Evolutionary conservation across 2,888 invertebrate genomes (phyloP), one percentile per base, ranked within the genome.

Genomic region (Hirtodrosophila duncani): DNA sequence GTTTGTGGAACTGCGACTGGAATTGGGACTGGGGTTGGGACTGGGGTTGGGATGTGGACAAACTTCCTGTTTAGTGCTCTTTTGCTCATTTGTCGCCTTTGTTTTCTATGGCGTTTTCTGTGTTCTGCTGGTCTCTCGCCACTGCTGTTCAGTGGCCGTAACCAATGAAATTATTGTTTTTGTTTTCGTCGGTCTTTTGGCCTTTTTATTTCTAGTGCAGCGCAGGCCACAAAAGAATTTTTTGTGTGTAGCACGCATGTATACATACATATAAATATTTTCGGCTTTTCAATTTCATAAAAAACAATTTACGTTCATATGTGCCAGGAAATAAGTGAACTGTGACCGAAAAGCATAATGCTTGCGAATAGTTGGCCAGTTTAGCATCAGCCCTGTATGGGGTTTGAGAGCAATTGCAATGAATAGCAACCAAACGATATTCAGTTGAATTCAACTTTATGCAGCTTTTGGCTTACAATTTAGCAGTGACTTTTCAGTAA

Each of bases 301-400:
- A 9, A 23, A 14, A 26, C 17, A 9, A 6, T 4, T 20, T 20
- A 17, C 3, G 9, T 18, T 23, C 33, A 3, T 13, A n/a, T 38
- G 38, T 42, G 53, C 63, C 71, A 71, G 57, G 51, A 71, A 71
- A 51, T 39, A 55, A 63, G 51, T 67, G 48, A 67, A 67, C 51
- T 60, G 67, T 62, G 30, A 59, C 56, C 24, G 26, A 33, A 37
- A 39, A 65, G 68, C 65, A 55, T 68, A 39, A 21, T 49, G 43
- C 9, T 42, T 33, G 71, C 3, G 20, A 20, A 20, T 20, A 20
- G n/a, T n/a, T n/a, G n/a, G n/a, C n/a, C n/a, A n/a, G n/a, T n/a
- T n/a, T n/a, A n/a, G n/a, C n/a, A n/a, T n/a, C n/a, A n/a, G n/a
- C n/a, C n/a, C n/a, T n/a, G n/a, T n/a, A n/a, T n/a, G n/a, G n/a